phyloP scores from a whole-genome alignment of 2,888 invertebrate genomes.

The Thysanoteuthis rhombus region DNA sequence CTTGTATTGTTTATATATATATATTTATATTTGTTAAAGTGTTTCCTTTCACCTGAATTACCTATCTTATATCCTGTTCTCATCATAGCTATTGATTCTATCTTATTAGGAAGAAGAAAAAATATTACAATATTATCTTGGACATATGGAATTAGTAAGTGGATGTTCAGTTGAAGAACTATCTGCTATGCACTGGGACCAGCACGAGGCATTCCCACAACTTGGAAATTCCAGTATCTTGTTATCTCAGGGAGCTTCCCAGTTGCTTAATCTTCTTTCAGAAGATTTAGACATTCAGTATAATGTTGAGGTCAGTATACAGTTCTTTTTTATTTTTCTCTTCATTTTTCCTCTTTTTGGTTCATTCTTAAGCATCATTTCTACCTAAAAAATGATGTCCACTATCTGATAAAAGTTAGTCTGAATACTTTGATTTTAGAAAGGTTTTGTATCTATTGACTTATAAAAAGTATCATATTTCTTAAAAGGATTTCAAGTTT shows the following conservation, averaged over 20 bases:
- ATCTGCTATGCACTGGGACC: conserved; percentile 70
- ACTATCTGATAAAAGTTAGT: neutral
- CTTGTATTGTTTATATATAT: neutral
- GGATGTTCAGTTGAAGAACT: conserved; percentile 65
- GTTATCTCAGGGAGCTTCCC: conserved; percentile 64
- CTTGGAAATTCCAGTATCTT: conserved; percentile 69
- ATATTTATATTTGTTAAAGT: neutral
- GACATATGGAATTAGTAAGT: conserved; percentile 70
- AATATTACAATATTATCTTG: conserved; percentile 68
- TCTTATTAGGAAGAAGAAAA: conserved; percentile 64
- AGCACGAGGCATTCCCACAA: conserved; percentile 70
- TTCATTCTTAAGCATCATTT: neutral
- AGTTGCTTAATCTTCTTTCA: conserved; percentile 62
- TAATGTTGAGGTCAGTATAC: conserved; percentile 56
- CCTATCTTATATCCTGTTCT: neutral
- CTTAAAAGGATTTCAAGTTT: no score
- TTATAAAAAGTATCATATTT: no score
- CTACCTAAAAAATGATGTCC: neutral
- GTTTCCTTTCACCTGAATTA: neutral
- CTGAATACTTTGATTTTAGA: no score
- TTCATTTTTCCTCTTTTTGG: neutral
- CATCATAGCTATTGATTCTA: conserved; percentile 1
- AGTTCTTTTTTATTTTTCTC: conserved; percentile 13
- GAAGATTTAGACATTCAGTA: conserved; percentile 65
- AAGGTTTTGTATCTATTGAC: no score